These are phyloP conservation scores for Champsocephalus gunnari DNA, from an alignment of 2,797 vertebrate genomes.

Conservation along the genomic window DNA sequence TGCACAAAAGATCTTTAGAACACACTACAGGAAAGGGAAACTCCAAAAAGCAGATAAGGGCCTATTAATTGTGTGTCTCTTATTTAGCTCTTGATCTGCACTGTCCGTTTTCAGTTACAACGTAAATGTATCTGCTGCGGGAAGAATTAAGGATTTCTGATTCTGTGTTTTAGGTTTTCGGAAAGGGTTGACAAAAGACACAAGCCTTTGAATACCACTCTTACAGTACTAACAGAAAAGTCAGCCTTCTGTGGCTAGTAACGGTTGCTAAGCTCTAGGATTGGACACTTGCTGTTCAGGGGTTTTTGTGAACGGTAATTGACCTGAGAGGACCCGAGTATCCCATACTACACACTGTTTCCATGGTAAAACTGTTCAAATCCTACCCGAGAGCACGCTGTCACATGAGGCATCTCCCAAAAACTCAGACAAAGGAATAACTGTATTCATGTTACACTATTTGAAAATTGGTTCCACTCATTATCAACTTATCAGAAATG, in stretches of 20 bases:
- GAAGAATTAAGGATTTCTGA: no score
- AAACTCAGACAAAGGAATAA: slow-evolving; percentile 20
- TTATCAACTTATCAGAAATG: slow-evolving; percentile 49
- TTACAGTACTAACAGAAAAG: background rate
- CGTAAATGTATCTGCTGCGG: no score
- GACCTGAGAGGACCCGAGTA: background rate
- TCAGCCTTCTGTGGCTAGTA: background rate
- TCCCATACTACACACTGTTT: background rate
- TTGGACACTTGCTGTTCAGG: background rate
- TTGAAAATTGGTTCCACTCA: slow-evolving; percentile 24
- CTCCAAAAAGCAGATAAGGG: no score
- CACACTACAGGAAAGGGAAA: no score
- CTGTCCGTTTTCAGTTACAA: no score
- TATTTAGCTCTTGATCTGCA: no score
- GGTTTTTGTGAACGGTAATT: background rate
- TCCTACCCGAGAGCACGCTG: background rate
- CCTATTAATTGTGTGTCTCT: no score
- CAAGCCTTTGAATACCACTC: background rate
- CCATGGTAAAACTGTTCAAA: background rate
- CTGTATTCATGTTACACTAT: slow-evolving; percentile 19
- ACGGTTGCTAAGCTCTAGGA: background rate
- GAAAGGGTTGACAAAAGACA: background rate
- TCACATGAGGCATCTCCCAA: slow-evolving; percentile 12
- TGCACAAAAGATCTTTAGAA: no score
- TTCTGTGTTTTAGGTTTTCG: background rate